A percentile compares a stretch with the other conserved stretches of the same genome.
phyloP scores from a whole-genome alignment of 1,140 invertebrate genomes.

The Leptinotarsa defecta region DNA sequence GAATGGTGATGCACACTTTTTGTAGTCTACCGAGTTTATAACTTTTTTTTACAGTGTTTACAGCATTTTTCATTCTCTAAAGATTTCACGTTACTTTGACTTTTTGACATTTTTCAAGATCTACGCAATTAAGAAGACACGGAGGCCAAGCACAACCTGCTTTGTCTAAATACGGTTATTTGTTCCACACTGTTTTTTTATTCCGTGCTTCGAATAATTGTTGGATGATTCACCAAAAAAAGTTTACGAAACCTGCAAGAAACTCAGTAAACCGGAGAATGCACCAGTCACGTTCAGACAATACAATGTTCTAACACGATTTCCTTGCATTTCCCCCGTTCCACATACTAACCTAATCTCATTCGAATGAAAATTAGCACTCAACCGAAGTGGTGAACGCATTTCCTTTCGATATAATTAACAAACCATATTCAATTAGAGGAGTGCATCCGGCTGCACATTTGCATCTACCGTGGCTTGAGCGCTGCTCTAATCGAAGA shows the following conservation, averaged over 20 bases:
- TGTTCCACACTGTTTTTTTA: too few species aligned
- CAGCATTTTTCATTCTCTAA: background rate
- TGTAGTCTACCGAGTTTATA: background rate
- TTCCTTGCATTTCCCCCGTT: background rate
- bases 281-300: too few species aligned
- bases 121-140: too few species aligned
- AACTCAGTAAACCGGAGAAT: too few species aligned
- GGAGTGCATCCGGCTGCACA: constrained; percentile 2
- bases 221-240: too few species aligned
- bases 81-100: background rate
- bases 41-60: background rate
- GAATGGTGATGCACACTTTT: background rate
- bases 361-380: background rate
- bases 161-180: too few species aligned
- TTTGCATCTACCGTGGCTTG: background rate
- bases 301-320: too few species aligned
- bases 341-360: background rate
- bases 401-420: background rate
- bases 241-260: too few species aligned
- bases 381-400: background rate
- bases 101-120: background rate
- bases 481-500: background rate
- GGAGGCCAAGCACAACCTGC: too few species aligned
- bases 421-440: constrained; percentile 6
- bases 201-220: too few species aligned